Evolutionary conservation across 2,113 vertebrate species (phyloP).

Genomic region (Pelusios castaneus): DNA sequence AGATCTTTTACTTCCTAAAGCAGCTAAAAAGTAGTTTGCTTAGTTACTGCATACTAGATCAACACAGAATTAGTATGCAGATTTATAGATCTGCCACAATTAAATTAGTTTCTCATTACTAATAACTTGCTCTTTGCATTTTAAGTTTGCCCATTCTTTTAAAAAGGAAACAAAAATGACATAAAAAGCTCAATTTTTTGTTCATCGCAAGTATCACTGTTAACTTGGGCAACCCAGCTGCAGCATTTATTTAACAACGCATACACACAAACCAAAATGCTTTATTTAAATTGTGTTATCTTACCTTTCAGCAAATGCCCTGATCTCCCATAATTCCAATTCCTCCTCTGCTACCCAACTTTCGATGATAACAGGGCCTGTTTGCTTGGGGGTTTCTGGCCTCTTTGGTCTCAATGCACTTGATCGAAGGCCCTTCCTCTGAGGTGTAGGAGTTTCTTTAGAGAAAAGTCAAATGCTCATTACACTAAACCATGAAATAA

Average conservation of each 20-base stretch:
- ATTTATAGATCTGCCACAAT: not conserved
- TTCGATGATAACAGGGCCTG: conserved; percentile 97
- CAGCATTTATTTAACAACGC: not conserved
- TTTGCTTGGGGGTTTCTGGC: conserved; percentile 95
- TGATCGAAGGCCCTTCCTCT: conserved; percentile 92
- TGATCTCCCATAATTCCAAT: conserved; percentile 98
- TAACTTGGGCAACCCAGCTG: not conserved
- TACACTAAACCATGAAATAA: conserved; percentile 9
- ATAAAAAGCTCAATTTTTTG: not conserved
- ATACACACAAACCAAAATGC: not conserved
- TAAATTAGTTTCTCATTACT: not conserved
- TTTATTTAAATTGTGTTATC: not conserved
- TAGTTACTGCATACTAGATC: not conserved
- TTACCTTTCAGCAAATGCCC: conserved; percentile 98
- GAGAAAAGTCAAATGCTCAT: conserved; percentile 50
- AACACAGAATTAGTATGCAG: not conserved
- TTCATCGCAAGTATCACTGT: not conserved
- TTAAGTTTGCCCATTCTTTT: not conserved
- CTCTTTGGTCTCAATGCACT: conserved; percentile 96
- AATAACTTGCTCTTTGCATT: not conserved
- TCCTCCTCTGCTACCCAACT: conserved; percentile 98
- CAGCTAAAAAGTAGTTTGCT: not conserved
- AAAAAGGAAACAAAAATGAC: not conserved
- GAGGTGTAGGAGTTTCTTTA: conserved; percentile 95
- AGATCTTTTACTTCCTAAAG: not conserved